These are phyloP conservation scores for Notarius lentiginosus DNA, from an alignment of 2,113 vertebrate species.

Conservation along the genomic window DNA sequence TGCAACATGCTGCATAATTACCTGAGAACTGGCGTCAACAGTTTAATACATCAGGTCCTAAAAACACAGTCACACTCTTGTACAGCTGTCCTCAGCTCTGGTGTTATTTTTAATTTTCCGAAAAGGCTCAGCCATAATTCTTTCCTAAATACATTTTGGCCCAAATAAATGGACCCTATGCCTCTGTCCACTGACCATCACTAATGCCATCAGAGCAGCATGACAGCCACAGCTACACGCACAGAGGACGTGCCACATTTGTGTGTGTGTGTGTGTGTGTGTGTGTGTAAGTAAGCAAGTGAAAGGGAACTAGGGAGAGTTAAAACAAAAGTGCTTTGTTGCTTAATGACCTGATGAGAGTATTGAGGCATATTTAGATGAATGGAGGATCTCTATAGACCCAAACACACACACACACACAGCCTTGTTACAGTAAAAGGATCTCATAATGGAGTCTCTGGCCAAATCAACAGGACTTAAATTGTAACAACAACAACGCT, in stretches of 20 bases:
- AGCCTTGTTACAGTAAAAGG: slow-evolving; percentile 3
- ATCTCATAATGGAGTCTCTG: slow-evolving; percentile 25
- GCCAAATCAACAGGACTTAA: slow-evolving; percentile 37
- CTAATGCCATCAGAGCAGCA: slow-evolving; percentile 34
- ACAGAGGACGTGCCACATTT: background rate
- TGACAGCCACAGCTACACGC: slow-evolving; percentile 24
- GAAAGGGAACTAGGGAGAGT: slow-evolving; percentile 28
- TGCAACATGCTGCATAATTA: background rate
- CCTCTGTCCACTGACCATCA: slow-evolving; percentile 33
- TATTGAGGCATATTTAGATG: slow-evolving; percentile 14
- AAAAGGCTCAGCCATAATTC: slow-evolving; percentile 35
- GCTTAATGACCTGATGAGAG: slow-evolving; percentile 46
- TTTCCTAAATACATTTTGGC: slow-evolving; percentile 52
- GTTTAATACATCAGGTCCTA: background rate
- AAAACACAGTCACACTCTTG: background rate
- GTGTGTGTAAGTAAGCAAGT: background rate
- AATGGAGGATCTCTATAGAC: slow-evolving; percentile 23
- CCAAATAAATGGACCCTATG: slow-evolving; percentile 38
- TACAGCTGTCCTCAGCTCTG: slow-evolving; percentile 10
- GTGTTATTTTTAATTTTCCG: slow-evolving; percentile 54
- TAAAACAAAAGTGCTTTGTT: slow-evolving; percentile 51
- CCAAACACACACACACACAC: slow-evolving; percentile 6
- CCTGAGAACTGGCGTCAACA: background rate
- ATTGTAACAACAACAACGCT: slow-evolving; percentile 31
- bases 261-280: background rate